Evolutionary conservation across 2,113 vertebrate species (phyloP).

Genomic region (Tichodroma muraria): DNA sequence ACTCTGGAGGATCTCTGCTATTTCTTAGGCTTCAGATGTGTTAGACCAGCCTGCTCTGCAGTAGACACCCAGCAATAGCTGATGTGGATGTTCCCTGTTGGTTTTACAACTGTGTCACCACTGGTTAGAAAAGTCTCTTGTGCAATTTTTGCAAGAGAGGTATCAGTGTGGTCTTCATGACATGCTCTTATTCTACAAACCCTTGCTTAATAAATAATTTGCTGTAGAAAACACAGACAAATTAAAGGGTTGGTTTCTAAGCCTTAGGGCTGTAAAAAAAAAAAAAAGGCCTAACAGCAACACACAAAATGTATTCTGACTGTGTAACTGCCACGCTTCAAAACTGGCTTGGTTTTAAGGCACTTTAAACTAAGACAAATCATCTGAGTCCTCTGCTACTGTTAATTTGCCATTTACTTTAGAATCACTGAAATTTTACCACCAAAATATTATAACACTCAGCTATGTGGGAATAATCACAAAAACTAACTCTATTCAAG

Average conservation of each 20-base stretch:
- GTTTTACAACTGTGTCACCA: not conserved
- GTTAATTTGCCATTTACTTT: not conserved
- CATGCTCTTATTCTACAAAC: not conserved
- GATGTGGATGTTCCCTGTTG: not conserved
- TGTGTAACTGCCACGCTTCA: not conserved
- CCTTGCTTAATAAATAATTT: not conserved
- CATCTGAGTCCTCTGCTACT: not conserved
- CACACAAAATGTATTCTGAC: not conserved
- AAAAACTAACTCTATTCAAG: not conserved
- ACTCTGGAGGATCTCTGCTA: not conserved
- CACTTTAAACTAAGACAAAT: not conserved
- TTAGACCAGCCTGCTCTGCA: not conserved
- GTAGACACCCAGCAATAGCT: not conserved
- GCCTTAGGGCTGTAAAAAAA: not conserved
- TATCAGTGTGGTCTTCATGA: not conserved
- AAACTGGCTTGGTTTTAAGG: not conserved
- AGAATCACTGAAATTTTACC: not conserved
- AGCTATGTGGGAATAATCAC: not conserved
- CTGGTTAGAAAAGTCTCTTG: not conserved
- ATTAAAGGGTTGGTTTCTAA: not conserved
- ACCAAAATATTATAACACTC: not conserved
- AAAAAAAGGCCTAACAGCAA: not conserved
- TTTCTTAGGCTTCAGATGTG: not conserved
- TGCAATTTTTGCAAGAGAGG: not conserved
- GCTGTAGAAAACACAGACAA: not conserved